Conservation (phyloP, 2,797 vertebrate genomes). For the Pipistrellus pygmaeus region DNA sequence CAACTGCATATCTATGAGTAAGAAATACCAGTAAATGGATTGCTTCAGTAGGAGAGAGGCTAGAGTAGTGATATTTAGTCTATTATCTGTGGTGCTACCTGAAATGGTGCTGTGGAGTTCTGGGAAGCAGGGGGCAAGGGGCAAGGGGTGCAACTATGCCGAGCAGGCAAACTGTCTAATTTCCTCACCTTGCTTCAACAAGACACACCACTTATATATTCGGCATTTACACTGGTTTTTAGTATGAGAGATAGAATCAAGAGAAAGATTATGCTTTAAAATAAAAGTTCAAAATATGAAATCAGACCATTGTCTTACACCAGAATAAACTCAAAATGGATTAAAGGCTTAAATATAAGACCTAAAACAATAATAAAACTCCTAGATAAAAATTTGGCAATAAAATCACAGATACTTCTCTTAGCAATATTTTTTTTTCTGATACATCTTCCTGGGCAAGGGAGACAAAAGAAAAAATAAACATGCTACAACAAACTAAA, state of each 20-base stretch:
- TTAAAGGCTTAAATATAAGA: background rate
- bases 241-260: background rate
- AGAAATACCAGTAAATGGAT: background rate
- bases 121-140: background rate
- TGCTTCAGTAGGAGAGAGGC: background rate
- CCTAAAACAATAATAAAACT: background rate
- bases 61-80: background rate
- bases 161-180: background rate
- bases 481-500: background rate
- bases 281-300: slow-evolving; percentile 36
- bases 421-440: background rate
- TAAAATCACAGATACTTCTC: background rate
- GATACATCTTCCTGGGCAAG: background rate
- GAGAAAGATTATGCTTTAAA: slow-evolving; percentile 8
- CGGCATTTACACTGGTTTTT: background rate
- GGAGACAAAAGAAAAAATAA: background rate
- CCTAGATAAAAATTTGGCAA: background rate
- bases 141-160: background rate
- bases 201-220: background rate
- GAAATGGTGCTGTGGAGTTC: background rate
- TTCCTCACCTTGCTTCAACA: background rate
- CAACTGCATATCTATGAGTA: background rate
- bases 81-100: background rate
- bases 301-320: background rate
- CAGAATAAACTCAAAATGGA: background rate